Evolutionary conservation across 2,113 vertebrate genomes (phyloP).

Genomic region (Planiliza haematocheilus): DNA sequence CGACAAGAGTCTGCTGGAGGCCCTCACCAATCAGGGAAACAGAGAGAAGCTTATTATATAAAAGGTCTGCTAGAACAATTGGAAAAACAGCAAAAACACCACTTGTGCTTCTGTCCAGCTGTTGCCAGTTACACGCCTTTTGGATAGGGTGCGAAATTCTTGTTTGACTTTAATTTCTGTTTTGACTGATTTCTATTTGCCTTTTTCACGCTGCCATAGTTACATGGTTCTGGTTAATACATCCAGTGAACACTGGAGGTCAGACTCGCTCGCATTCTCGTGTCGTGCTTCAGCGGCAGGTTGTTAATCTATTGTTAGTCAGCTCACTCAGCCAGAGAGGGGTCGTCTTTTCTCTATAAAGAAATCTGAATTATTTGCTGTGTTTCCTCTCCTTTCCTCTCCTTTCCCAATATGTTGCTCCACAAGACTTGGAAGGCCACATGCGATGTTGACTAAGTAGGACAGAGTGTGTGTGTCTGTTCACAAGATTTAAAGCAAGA

Average conservation of each 20-base stretch:
- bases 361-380: not conserved
- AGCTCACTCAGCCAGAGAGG: slow-evolving; percentile 36
- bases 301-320: slow-evolving; percentile 48
- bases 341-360: slow-evolving; percentile 15
- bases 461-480: no score
- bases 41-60: slow-evolving; percentile 80
- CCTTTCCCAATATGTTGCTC: not conserved
- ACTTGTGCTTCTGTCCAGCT: no score
- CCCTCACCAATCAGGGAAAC: slow-evolving; percentile 67
- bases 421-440: not conserved
- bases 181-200: not conserved
- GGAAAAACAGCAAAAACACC: no score
- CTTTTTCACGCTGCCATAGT: not conserved
- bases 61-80: slow-evolving; percentile 22
- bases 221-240: not conserved
- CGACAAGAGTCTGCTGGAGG: slow-evolving; percentile 72
- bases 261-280: slow-evolving; percentile 44
- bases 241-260: slow-evolving; percentile 59
- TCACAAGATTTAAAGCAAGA: no score
- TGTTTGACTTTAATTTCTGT: not conserved
- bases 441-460: no score
- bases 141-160: no score
- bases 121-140: no score
- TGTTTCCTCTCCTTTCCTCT: not conserved
- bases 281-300: no score